Percentiles rank a stretch among this genome's conserved stretches.
Conservation (phyloP, 2,113 vertebrate species). For the Vombatus ursinus region DNA sequence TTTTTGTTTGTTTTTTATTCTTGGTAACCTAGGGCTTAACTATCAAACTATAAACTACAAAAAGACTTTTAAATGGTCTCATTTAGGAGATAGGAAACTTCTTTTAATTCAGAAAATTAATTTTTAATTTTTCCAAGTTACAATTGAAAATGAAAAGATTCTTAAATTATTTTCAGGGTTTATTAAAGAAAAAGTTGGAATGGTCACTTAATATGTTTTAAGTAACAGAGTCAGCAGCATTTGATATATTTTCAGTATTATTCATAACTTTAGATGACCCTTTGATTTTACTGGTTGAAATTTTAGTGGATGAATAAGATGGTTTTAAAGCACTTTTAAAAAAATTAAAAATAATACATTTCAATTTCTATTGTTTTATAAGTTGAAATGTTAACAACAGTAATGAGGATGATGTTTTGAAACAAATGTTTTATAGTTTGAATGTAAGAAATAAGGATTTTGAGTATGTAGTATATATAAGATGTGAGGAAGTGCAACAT, state of each 20-base stretch:
- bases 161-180: conserved; percentile 63
- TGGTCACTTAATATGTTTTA: conserved; percentile 28
- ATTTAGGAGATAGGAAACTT: conserved; percentile 71
- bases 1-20: conserved; percentile 56
- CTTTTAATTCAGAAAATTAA: conserved; percentile 78
- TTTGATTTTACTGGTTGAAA: conserved; percentile 84
- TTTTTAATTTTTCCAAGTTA: conserved; percentile 72
- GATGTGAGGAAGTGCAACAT: background rate
- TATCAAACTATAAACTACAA: conserved; percentile 63
- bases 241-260: conserved; percentile 82
- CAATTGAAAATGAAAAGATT: conserved; percentile 43
- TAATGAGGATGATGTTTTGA: conserved; percentile 46
- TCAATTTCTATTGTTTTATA: conserved; percentile 70
- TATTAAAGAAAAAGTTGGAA: conserved; percentile 47
- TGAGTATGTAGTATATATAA: conserved; percentile 39
- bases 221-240: conserved; percentile 58
- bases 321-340: conserved; percentile 82
- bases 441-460: conserved; percentile 55
- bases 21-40: conserved; percentile 67
- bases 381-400: conserved; percentile 61
- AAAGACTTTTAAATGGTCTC: conserved; percentile 70
- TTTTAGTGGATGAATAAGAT: conserved; percentile 73
- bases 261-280: conserved; percentile 72
- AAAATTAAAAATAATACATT: conserved; percentile 76
- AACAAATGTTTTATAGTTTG: conserved; percentile 60